Conservation (phyloP, 2,113 vertebrate species). For the Lamprotornis superbus region DNA sequence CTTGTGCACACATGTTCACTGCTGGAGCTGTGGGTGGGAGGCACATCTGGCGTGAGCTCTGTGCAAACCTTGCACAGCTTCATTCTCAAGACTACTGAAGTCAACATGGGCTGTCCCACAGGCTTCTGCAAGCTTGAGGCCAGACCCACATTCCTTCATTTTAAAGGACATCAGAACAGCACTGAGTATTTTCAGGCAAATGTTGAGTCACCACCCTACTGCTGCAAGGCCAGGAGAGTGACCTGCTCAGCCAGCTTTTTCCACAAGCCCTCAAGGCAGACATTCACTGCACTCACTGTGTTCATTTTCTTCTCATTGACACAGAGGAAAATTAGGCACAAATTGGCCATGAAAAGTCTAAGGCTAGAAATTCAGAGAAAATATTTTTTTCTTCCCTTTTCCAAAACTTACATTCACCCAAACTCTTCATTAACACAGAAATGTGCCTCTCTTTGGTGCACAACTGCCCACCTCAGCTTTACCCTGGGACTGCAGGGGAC, state of each 20-base stretch:
- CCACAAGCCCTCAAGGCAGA: background rate
- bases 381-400: background rate
- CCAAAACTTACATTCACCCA: background rate
- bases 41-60: background rate
- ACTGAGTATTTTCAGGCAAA: background rate
- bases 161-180: background rate
- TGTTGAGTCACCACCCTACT: background rate
- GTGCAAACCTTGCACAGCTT: background rate
- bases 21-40: background rate
- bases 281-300: rapidly evolving
- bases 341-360: background rate
- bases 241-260: background rate
- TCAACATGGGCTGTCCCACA: background rate
- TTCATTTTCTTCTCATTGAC: background rate
- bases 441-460: background rate
- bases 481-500: background rate
- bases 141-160: background rate
- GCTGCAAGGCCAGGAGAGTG: background rate
- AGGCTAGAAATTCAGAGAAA: background rate
- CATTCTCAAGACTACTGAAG: background rate
- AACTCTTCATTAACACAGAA: background rate
- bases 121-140: background rate
- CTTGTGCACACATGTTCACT: constrained; percentile 28
- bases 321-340: background rate
- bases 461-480: background rate